These are phyloP conservation scores for Embiotoca jacksoni DNA, from an alignment of 2,113 vertebrate genomes.

Conservation along the genomic window DNA sequence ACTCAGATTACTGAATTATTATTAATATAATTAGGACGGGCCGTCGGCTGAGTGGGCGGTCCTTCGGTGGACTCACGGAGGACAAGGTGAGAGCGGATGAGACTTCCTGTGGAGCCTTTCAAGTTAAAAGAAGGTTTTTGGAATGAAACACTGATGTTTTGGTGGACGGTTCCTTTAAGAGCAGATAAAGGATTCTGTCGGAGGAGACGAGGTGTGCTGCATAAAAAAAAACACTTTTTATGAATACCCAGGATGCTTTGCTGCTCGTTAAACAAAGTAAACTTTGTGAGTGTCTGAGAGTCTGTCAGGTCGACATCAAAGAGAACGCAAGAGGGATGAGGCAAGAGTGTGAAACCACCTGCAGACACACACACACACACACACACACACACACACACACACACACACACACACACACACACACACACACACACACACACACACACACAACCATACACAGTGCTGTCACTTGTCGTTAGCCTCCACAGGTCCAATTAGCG, in stretches of 20 bases:
- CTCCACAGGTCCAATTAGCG: constrained; percentile 74
- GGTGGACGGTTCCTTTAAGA: neutral
- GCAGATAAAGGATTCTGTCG: neutral
- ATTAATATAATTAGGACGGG: no score
- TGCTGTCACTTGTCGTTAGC: constrained; percentile 49
- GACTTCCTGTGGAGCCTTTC: no score
- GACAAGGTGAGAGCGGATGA: no score
- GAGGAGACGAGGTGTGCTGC: neutral
- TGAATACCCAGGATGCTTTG: constrained; percentile 9
- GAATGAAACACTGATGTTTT: neutral
- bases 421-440: constrained; percentile 4
- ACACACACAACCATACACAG: neutral
- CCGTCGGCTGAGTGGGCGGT: no score
- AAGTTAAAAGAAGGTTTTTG: no score
- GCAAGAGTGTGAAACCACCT: constrained; percentile 72
- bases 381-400: constrained; percentile 5
- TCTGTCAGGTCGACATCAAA: constrained; percentile 65
- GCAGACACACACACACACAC: constrained; percentile 8
- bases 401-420: constrained; percentile 10
- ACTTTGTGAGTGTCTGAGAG: constrained; percentile 22
- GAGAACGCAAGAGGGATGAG: constrained; percentile 53
- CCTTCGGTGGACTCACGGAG: no score
- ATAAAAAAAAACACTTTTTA: neutral
- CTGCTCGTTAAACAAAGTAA: constrained; percentile 28
- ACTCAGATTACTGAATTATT: no score